Conservation (phyloP, 1,140 invertebrate genomes). For the Chelonus insularis region DNA sequence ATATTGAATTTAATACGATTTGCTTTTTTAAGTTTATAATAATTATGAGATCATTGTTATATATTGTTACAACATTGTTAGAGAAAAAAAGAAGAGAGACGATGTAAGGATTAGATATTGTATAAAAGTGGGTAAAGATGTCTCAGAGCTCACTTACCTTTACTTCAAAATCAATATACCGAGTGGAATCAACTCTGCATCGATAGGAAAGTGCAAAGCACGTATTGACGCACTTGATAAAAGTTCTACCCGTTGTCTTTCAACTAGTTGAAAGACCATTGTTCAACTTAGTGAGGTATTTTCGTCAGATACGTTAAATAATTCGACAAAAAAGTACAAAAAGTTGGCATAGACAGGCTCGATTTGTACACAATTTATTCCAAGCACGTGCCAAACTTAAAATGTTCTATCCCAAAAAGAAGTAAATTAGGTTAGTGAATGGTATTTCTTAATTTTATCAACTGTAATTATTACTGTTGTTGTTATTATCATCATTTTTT, state of each 20-base stretch:
- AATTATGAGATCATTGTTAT: too few species aligned
- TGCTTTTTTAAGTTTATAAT: too few species aligned
- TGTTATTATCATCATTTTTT: too few species aligned
- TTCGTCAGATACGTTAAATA: not conserved
- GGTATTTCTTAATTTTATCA: too few species aligned
- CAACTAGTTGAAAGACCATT: not conserved
- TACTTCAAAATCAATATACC: conserved; percentile 22
- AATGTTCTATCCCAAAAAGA: too few species aligned
- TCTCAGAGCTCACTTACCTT: conserved; percentile 3
- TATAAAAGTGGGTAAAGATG: conserved; percentile 14
- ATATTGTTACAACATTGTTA: too few species aligned
- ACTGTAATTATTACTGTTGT: too few species aligned
- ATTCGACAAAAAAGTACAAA: not conserved
- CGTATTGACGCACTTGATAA: conserved; percentile 21
- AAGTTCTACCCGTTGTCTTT: not conserved
- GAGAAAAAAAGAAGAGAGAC: not conserved
- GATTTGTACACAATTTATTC: not conserved
- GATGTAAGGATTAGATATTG: not conserved
- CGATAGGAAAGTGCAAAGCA: conserved; percentile 14
- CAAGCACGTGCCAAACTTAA: too few species aligned
- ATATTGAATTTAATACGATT: too few species aligned
- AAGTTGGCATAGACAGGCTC: too few species aligned
- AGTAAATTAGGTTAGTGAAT: too few species aligned
- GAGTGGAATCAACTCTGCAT: conserved; percentile 16
- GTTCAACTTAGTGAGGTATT: not conserved